phyloP scores from a whole-genome alignment of 1,140 invertebrate genomes.

The Agrilus planipennis region DNA sequence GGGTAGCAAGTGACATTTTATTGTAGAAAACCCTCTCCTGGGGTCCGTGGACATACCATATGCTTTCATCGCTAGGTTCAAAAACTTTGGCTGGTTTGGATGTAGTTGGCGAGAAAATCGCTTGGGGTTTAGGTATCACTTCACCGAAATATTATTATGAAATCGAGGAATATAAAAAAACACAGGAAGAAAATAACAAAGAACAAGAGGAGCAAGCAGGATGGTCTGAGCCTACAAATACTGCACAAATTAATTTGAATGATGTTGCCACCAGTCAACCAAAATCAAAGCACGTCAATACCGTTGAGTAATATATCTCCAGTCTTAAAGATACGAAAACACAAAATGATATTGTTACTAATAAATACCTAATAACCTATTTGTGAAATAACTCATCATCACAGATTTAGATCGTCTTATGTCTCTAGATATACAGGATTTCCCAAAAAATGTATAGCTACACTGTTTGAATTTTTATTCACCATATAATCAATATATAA shows the following conservation, averaged over 20 bases:
- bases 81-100: conserved; percentile 65
- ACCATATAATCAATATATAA: too few relatives aligned
- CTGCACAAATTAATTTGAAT: not conserved
- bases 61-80: conserved; percentile 47
- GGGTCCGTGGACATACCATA: conserved; percentile 62
- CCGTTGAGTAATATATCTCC: too few relatives aligned
- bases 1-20: not conserved
- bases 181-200: conserved; percentile 41
- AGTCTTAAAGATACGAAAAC: too few relatives aligned
- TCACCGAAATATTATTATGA: conserved; percentile 85
- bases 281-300: not conserved
- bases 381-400: too few relatives aligned
- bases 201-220: conserved; percentile 39
- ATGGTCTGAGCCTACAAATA: conserved; percentile 19
- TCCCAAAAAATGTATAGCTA: too few relatives aligned
- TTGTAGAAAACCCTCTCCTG: conserved; percentile 40
- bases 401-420: too few relatives aligned
- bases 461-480: too few relatives aligned
- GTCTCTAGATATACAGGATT: too few relatives aligned
- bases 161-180: conserved; percentile 65
- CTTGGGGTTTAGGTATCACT: conserved; percentile 80
- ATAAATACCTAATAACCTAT: too few relatives aligned
- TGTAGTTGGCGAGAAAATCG: conserved; percentile 70
- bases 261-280: conserved; percentile 2
- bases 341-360: too few relatives aligned